Conservation (phyloP, 1,140 invertebrate species). For the Leguminivora glycinivorella region DNA sequence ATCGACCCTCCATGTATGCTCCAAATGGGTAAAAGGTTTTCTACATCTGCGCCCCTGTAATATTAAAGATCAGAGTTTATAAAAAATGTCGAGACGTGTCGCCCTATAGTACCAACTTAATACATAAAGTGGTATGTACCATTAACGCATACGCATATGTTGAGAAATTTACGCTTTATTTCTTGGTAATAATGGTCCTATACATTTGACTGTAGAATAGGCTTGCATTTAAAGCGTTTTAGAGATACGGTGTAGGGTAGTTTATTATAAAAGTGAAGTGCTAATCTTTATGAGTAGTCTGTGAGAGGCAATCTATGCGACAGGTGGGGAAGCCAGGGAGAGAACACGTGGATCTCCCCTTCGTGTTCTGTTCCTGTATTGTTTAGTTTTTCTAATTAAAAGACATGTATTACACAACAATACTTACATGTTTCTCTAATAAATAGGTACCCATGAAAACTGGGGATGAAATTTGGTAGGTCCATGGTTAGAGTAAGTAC, state of each 20-base stretch:
- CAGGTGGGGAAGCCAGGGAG: background rate
- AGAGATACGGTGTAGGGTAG: background rate
- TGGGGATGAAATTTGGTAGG: too few species aligned
- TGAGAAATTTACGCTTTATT: background rate
- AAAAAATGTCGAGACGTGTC: constrained; percentile 40
- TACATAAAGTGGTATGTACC: background rate
- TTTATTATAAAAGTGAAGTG: constrained; percentile 3
- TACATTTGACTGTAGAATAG: background rate
- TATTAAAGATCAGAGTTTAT: constrained; percentile 61
- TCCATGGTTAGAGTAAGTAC: too few species aligned
- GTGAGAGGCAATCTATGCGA: background rate
- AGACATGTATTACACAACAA: background rate
- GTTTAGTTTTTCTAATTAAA: background rate
- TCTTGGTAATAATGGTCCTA: background rate
- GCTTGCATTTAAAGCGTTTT: background rate
- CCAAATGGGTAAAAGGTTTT: constrained; percentile 59
- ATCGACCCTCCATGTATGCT: constrained; percentile 12
- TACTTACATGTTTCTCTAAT: background rate
- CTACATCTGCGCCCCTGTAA: constrained; percentile 63
- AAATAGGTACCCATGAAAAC: too few species aligned
- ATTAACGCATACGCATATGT: background rate
- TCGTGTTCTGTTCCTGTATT: background rate
- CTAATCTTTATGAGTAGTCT: constrained; percentile 9
- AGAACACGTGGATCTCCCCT: background rate
- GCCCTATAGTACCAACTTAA: background rate